Evolutionary conservation across 2,797 vertebrate species (phyloP).

Genomic region (Octomys mimax): DNA sequence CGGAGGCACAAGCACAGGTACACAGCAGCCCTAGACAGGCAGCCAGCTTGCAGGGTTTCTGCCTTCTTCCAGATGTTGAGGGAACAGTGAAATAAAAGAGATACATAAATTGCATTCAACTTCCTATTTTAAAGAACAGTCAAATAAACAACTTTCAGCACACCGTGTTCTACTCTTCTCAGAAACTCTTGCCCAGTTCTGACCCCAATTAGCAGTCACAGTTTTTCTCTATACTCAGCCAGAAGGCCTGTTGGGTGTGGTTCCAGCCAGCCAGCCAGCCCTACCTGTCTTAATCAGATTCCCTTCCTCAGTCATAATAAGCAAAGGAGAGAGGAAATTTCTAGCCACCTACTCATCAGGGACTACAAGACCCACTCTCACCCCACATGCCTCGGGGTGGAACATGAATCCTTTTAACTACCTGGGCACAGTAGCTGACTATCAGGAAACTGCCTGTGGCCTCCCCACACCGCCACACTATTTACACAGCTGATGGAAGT

Average conservation of each 20-base stretch:
- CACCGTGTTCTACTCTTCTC: background rate
- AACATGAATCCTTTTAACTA: slow-evolving; percentile 71
- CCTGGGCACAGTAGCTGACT: slow-evolving; percentile 73
- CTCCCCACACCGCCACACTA: slow-evolving; percentile 57
- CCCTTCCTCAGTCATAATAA: background rate
- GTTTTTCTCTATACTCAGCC: background rate
- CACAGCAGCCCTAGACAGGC: accelerated
- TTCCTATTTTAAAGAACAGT: slow-evolving; percentile 27
- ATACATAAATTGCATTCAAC: background rate
- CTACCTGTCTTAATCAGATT: slow-evolving; percentile 28
- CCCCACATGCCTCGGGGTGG: slow-evolving; percentile 52
- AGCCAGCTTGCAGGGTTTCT: slow-evolving; percentile 4
- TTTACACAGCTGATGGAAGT: slow-evolving; percentile 77
- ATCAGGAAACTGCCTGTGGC: slow-evolving; percentile 50
- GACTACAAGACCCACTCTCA: slow-evolving; percentile 69
- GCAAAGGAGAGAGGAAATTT: slow-evolving; percentile 57
- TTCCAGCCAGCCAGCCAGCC: background rate
- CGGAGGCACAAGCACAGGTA: background rate
- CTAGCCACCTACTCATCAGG: slow-evolving; percentile 45
- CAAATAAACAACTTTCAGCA: slow-evolving; percentile 28
- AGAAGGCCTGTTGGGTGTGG: slow-evolving; percentile 11
- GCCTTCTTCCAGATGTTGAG: slow-evolving; percentile 5
- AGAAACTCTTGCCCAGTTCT: slow-evolving; percentile 30
- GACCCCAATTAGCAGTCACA: background rate
- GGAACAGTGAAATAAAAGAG: slow-evolving; percentile 10